Base-by-base conservation (phyloP, 2,797 vertebrate genomes). In the Orestias chungarensis region DNA sequence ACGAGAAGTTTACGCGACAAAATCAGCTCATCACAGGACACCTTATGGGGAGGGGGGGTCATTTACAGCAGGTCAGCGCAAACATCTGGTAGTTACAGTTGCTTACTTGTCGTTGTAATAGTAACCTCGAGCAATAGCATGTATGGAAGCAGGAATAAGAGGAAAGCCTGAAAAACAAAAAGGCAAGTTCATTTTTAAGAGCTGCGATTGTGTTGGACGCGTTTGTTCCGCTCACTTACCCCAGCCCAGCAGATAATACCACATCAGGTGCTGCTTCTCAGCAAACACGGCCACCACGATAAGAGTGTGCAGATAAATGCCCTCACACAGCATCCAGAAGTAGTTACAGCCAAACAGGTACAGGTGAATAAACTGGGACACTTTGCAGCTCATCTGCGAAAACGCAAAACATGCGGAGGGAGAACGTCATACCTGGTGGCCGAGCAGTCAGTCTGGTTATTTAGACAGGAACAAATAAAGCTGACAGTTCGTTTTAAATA, bases 241-340 rank as follows among this genome's bases (percentile, higher is more conserved):
- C 98, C 98, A 99, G 85, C 98, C 98, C 1, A 99, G 94, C 43
- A 99, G 95, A 74, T 99, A 98, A 93, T 99, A 99, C 97, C 98
- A 99, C 90, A 97, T 95, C 70, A 99, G 88, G 85, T 98, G 97
- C 70, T 99, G 98, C 76, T 99, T 99, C 91, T 99, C 97, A 0
- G 97, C 97, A 86, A 99, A 99, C 76, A 99, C 98, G 0, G 98
- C 98, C 83, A 99, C 97, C 47, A 99, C 98, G 5, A 99, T 99
- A 74, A 99, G 96, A 0, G 98, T 99, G 78, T 99, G 98, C 70
- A 99, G 93, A 83, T 99, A 99, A 50, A 99, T 97, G 8, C 98
- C 98, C 87, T 99, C 98, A 80, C 98, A 99, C 71, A 99, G 91
- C 98, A 99, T 99, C 98, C 98, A 99, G 78, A 99, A 99, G 92